These are phyloP conservation scores for Danio rerio DNA, from an alignment of 2,113 vertebrate genomes.

Conservation along the genomic window GRCz12tu NC_133195.1:12309501-12310000, in stretches of 20 bases:
- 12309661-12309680: background rate
- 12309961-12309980: background rate
- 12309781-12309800: background rate
- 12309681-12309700: background rate
- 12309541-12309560: background rate
- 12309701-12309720: background rate
- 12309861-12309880: slow-evolving; percentile 15
- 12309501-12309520: background rate
- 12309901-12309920: background rate
- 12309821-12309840: background rate
- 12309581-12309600: background rate
- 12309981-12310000: background rate
- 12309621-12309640: background rate
- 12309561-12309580: background rate
- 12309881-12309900: background rate
- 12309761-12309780: background rate
- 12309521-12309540: background rate
- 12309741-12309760: slow-evolving; percentile 2
- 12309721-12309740: slow-evolving; percentile 21
- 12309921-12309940: slow-evolving; percentile 7
- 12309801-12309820: slow-evolving; percentile 5
- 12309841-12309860: slow-evolving; percentile 19
- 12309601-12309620: background rate
- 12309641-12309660: background rate
- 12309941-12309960: background rate